phyloP scores from a whole-genome alignment of 2,888 invertebrate species.

The Abrostola triplasia region DNA sequence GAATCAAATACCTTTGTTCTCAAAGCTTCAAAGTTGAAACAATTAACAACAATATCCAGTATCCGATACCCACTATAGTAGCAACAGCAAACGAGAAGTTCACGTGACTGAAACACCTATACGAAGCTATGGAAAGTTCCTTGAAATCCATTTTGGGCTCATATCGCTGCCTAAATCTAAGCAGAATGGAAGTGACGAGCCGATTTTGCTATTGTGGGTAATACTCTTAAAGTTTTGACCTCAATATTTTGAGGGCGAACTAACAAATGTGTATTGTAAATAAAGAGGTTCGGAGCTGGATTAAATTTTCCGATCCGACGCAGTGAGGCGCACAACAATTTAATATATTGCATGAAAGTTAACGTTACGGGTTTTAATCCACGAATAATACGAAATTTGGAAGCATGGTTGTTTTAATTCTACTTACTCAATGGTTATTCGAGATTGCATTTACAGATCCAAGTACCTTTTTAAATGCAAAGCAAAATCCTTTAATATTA shows the following conservation, averaged over 20 bases:
- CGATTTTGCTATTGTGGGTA: slow-evolving; percentile 32
- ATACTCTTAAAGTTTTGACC: slow-evolving; percentile 18
- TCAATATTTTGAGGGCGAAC: slow-evolving; percentile 21
- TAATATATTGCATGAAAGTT: too few relatives aligned
- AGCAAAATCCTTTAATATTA: too few relatives aligned
- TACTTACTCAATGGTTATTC: too few relatives aligned
- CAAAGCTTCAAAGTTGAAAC: background rate
- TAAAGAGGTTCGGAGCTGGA: background rate
- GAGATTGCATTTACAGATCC: too few relatives aligned
- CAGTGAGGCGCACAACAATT: background rate
- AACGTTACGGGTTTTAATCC: too few relatives aligned
- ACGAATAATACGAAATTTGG: too few relatives aligned
- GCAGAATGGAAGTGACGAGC: slow-evolving; percentile 44
- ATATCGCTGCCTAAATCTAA: slow-evolving; percentile 50
- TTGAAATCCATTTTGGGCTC: slow-evolving; percentile 61
- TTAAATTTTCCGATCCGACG: background rate
- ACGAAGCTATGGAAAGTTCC: slow-evolving; percentile 57
- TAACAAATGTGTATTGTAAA: background rate
- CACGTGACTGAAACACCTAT: slow-evolving; percentile 61
- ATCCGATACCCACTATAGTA: slow-evolving; percentile 21
- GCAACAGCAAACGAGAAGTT: slow-evolving; percentile 60
- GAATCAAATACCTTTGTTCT: background rate
- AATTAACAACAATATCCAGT: background rate
- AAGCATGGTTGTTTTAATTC: too few relatives aligned
- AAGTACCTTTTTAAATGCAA: too few relatives aligned